phyloP scores from a whole-genome alignment of 2,888 invertebrate genomes.

The Dasypolia templi region DNA sequence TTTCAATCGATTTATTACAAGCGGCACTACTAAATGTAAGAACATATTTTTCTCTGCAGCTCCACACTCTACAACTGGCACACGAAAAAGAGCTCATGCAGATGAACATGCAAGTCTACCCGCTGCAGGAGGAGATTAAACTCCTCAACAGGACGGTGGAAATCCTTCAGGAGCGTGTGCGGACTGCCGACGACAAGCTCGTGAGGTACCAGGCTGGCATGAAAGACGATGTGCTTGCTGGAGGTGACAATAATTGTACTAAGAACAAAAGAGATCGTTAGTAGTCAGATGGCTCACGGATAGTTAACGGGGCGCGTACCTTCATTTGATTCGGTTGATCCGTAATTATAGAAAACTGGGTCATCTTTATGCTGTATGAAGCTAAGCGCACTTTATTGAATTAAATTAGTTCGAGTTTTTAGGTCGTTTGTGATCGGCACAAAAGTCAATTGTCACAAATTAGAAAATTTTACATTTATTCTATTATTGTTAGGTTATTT shows the following conservation, averaged over 20 bases:
- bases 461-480: constrained; percentile 33
- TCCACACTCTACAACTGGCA: constrained; percentile 93
- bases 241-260: constrained; percentile 78
- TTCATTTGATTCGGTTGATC: constrained; percentile 25
- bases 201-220: constrained; percentile 77
- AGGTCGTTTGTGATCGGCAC: constrained; percentile 14
- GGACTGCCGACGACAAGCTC: constrained; percentile 82
- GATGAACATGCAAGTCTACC: constrained; percentile 91
- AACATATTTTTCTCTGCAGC: constrained; percentile 84
- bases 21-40: no score
- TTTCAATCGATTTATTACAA: no score
- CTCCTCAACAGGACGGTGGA: constrained; percentile 90
- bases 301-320: not conserved
- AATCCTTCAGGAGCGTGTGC: constrained; percentile 83
- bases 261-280: constrained; percentile 74
- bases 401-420: not conserved
- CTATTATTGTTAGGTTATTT: not conserved
- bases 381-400: constrained; percentile 4
- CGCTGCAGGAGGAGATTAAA: constrained; percentile 91
- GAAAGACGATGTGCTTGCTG: constrained; percentile 78
- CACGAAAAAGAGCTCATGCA: constrained; percentile 93
- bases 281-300: not conserved
- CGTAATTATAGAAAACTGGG: constrained; percentile 9
- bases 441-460: constrained; percentile 41
- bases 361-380: not conserved